Conservation (phyloP, 2,113 vertebrate genomes). For the Solenodon paradoxus region DNA sequence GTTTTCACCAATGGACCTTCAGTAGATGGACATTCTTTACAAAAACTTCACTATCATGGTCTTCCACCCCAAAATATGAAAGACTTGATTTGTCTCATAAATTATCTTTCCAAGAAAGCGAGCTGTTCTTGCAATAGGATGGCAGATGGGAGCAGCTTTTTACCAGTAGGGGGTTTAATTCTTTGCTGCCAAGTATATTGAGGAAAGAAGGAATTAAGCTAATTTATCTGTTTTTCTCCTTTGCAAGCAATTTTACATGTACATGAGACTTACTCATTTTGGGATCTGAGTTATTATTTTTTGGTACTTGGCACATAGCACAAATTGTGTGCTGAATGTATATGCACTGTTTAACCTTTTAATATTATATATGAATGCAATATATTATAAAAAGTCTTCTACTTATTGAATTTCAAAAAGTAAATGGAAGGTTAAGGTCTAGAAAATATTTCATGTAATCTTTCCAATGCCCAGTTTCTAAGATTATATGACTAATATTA, state of each 20-base stretch:
- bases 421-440: background rate
- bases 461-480: background rate
- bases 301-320: background rate
- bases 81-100: slow-evolving; percentile 56
- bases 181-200: slow-evolving; percentile 72
- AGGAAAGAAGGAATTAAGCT: slow-evolving; percentile 71
- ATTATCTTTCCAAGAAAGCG: slow-evolving; percentile 75
- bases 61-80: background rate
- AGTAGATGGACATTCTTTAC: background rate
- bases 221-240: slow-evolving; percentile 70
- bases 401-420: slow-evolving; percentile 38
- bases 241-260: slow-evolving; percentile 44
- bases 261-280: slow-evolving; percentile 10
- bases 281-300: slow-evolving; percentile 40
- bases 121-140: slow-evolving; percentile 69
- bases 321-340: slow-evolving; percentile 9
- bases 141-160: slow-evolving; percentile 76
- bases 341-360: slow-evolving; percentile 47
- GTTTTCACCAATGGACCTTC: background rate
- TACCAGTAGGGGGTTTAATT: slow-evolving; percentile 63
- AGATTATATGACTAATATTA: background rate
- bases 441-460: background rate
- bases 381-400: slow-evolving; percentile 14
- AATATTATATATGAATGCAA: background rate
- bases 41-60: background rate